A percentile compares a stretch with the other conserved stretches of the same genome.
Evolutionary conservation across 53 echinoderm and acorn worm species (phyloP).

Genomic region (Antedon mediterranea): DNA sequence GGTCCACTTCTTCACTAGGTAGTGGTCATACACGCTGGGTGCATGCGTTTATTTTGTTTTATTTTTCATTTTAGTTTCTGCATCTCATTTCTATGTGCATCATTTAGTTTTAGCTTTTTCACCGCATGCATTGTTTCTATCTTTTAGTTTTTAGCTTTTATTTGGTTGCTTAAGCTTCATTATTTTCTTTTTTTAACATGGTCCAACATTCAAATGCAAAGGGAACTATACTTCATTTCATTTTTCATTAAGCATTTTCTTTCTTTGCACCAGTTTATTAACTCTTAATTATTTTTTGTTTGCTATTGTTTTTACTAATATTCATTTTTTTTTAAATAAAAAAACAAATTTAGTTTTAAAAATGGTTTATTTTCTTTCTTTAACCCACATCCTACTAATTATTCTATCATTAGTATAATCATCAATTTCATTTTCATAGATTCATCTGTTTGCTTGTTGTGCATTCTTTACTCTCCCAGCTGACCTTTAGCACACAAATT

Average conservation of each 20-base stretch:
- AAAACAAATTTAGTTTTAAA: neutral
- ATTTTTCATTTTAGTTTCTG: neutral
- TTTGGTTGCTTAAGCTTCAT: neutral
- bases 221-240: no score
- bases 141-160: neutral
- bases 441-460: neutral
- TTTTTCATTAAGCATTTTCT: no score
- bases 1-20: conserved; percentile 36
- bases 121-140: neutral
- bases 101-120: neutral
- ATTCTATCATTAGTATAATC: neutral
- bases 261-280: neutral
- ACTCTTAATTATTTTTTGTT: neutral
- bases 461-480: neutral
- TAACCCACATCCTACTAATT: neutral
- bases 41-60: neutral
- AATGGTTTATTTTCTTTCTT: neutral
- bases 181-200: neutral
- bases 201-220: no score
- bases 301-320: neutral
- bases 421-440: neutral
- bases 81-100: neutral
- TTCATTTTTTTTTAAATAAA: neutral
- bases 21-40: conserved; percentile 1
- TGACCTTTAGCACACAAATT: neutral